Base-by-base conservation (phyloP, 2,888 invertebrate species). In the Philonicus albiceps region DNA sequence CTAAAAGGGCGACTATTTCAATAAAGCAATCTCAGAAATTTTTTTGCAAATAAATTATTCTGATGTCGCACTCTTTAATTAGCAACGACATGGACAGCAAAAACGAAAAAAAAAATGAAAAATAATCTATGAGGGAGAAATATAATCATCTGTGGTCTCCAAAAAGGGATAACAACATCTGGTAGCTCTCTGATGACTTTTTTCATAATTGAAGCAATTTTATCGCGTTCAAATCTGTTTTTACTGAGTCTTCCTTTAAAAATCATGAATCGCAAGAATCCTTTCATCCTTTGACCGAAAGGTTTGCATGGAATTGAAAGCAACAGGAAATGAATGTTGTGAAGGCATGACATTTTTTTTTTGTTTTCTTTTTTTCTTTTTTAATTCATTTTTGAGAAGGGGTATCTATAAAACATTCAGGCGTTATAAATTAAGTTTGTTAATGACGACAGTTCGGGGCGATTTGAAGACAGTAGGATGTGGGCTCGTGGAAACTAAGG, bases 261-360 rank as follows among this genome's bases (percentile, higher is more conserved):
- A 74, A 74, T 74, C 74, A 16, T 74, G 74, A 74, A 34, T 74
- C 37, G 74, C 74, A 37, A 37, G 74, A 74, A 74, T 34, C 74
- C 74, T 74, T 74, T 74, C 37, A 31, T 74, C 37, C 74, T 31
- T 74, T 74, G 31, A 37, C 37, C 34, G 31, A 2, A n/a, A 7
- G 34, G 64, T 64, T 64, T 27, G 27, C 55, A 27, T 22, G 27
- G 13, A 27, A 11, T 1, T 27, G 64, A 64, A 22, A 74, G 37
- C 74, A 74, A 37, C 74, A 74, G 74, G 74, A 74, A 37, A 74
- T 74, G 34, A 74, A 74, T n/a, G 31, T 19, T 34, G 74, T 34
- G 74, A 13, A 74, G 27, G 30, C 64, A 64, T 64, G 74, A 74
- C 74, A 74, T n/a, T 74, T 34, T 31, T 73, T 34, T 31, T 16